A percentile compares a stretch with the other conserved stretches of the same genome.
Conservation (phyloP, 2,797 vertebrate genomes). For the Nothura maculosa region DNA sequence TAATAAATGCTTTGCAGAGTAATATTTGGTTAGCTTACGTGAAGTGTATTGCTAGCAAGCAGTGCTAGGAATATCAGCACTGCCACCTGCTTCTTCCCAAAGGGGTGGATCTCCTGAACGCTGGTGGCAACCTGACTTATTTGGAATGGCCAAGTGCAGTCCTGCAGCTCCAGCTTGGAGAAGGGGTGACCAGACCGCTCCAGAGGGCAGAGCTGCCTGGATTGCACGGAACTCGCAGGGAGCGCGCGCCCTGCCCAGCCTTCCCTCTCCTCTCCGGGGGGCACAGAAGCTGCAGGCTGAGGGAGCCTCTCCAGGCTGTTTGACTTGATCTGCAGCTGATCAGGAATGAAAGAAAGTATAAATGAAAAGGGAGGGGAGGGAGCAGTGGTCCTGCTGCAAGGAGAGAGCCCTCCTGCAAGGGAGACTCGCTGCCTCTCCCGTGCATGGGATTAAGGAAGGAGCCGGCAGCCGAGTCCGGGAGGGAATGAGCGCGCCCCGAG, state of each 20-base stretch:
- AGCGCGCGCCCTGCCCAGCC: neutral
- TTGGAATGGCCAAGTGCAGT: neutral
- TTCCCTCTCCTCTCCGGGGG: slow-evolving; percentile 40
- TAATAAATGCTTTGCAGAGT: neutral
- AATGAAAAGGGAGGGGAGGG: rapidly evolving
- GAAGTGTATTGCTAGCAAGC: neutral
- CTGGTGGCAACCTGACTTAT: neutral
- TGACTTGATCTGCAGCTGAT: neutral
- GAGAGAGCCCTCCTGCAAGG: neutral
- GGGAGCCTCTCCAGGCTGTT: neutral
- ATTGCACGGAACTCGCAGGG: slow-evolving; percentile 53
- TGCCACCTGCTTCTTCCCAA: neutral
- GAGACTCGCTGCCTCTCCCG: neutral
- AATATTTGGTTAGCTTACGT: neutral
- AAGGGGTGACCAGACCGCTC: neutral
- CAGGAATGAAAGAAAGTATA: neutral
- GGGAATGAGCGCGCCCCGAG: neutral
- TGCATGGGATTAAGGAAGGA: neutral
- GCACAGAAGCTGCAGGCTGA: slow-evolving; percentile 35
- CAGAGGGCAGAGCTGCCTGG: neutral
- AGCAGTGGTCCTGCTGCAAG: too few relatives aligned
- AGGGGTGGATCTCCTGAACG: neutral
- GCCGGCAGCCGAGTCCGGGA: neutral
- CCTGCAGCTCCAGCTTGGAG: neutral
- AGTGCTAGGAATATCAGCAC: neutral